Base-by-base conservation (phyloP, 2,797 vertebrate genomes). In the Gobionotothen gibberifrons region DNA sequence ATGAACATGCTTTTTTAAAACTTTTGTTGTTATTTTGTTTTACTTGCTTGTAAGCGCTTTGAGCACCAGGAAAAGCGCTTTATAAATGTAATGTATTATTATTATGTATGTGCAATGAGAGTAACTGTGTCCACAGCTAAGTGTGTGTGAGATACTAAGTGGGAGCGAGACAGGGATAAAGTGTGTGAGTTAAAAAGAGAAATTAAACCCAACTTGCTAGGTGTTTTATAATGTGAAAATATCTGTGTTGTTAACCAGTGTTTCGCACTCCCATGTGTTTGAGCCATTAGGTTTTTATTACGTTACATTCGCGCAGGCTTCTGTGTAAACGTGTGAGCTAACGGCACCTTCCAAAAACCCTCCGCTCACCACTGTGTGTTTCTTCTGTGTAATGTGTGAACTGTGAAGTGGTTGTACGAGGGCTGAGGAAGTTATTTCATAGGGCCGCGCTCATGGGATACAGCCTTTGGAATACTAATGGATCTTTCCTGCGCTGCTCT, bases 391-490 rank as follows among this genome's bases (percentile, higher is more conserved):
- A 77, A 64, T 80, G 86, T 89, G 79, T 84, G 84, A 88, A 88
- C 85, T 89, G 79, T 84, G 84, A 88, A 88, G 85, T 85, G 72
- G 77, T 76, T 77, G 46, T 70, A 74, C 47, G 69, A 58, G 59
- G 67, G 76, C 71, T 82, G 82, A 78, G 74, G 83, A 90, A 90
- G 83, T 85, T 76, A 71, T 90, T 87, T 91, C 82, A 84, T 85
- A 79, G 81, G 65, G 53, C 74, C 76, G 62, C 1, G 51, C 90
- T 90, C 84, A 63, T 74, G 78, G 87, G 85, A 90, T 85, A 80
- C 82, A 87, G 82, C 82, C 82, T 85, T 87, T 74, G 65, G 87
- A 89, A 90, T 90, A 85, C 80, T 87, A 89, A 91, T 87, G 71
- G 71, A 46, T 84, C 85, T 64, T 77, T 87, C 63, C 71, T 78